Base-by-base conservation (phyloP, 2,113 vertebrate species). In the Perccottus glenii region DNA sequence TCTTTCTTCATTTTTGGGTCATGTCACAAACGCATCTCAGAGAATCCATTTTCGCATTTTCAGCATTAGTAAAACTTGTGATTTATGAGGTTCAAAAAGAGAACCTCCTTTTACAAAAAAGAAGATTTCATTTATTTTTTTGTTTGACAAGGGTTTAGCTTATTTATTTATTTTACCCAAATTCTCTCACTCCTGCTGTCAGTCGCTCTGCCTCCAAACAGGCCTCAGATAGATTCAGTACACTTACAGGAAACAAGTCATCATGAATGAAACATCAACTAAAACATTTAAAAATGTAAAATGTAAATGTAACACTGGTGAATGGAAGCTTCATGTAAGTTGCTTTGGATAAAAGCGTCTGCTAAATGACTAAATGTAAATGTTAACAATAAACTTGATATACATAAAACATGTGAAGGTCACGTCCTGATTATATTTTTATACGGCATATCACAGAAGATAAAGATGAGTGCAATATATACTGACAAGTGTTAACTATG, bases 1-100 rank as follows among this genome's bases (percentile, higher is more conserved):
- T 74, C 77, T 16, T 55, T 55, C 8, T 36, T 36, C 3, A 36
- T 52, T 50, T 35, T 33, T 1, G 50, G 33, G 12, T 35, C 5
- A 4, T 55, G 12, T 86, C 85, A 89, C 84, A 79, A 59, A 10
- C 19, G 5, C 40, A 50, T 59, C 40, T 62, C 64, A 5, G 35
- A 58, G 15, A 57, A 44, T 67, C 48, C 1, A 58, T 66, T 58
- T 66, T 15, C 38, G 44, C 51, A 33, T 47, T 56, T 19, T 56
- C 51, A 4, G 16, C 57, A 32, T 50, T 5, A 33, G 19, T 1
- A 16, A 57, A 64, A 60, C 6, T 14, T 67, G 16, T 15, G 36
- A 46, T 64, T 12, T 27, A 4, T 62, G 5, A 12, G 15, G 11
- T 11, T 62, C 3, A 8, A 8, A 43, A 2, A 67, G 3, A 58